Base-by-base conservation (phyloP, 2,113 vertebrate genomes). In the Oryctolagus cuniculus region DNA sequence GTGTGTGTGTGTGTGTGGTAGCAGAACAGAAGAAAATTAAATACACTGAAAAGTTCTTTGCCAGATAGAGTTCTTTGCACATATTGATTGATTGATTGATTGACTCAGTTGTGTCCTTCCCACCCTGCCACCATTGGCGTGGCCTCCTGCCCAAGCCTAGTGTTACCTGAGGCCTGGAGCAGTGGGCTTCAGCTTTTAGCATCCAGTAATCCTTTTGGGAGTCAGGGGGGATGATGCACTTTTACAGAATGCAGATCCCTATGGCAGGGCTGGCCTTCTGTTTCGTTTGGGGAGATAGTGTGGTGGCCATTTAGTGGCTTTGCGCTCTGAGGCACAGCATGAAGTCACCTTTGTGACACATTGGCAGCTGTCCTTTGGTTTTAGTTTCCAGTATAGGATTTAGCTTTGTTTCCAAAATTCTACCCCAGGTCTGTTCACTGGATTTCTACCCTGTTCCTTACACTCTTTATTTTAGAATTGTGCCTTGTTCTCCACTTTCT, bases 371-470 rank as follows among this genome's bases (percentile, higher is more conserved):
- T 31, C 21, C 67, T 69, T 87, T 63, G 79, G 24, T 63, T 19
- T 91, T 67, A 64, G 12, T 51, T 80, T 77, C 53, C 29, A 44
- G 87, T 9, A 31, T 49, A 90, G 51, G 27, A 49, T 72, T 64
- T 81, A 75, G 69, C 24, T 93, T 93, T 74, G 25, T 95, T 95
- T 92, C 75, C 27, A 58, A 83, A 70, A n/a, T 84, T 77, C 10
- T 89, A 25, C 34, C 24, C 36, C 79, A 27, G 44, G 22, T 84
- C 44, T 58, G 0, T 36, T 75, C 66, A 89, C 21, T 87, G 29
- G 22, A 58, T 87, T 92, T 89, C 79, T 92, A 21, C 58, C 17
- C 24, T 61, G 67, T 19, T 51, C 38, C 67, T 77, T 92, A 66
- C 61, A 38, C 64, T 63, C 24, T 80, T 13, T 91, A 8, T 95